Base-by-base conservation (phyloP, 2,113 vertebrate genomes). In the Colossoma macropomum region DNA sequence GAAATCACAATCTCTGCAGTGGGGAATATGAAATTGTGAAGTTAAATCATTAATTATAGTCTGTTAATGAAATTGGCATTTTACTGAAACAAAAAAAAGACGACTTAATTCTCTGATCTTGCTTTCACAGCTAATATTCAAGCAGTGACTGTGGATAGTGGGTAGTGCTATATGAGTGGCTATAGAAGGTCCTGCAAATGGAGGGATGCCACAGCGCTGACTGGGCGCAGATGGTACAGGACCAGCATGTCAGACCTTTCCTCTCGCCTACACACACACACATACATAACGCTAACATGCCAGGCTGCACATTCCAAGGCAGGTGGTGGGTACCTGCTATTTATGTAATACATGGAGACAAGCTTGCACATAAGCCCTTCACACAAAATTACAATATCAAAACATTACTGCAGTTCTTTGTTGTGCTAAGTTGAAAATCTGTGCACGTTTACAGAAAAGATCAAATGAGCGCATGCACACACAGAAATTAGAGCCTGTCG, bases 151-250 rank as follows among this genome's bases (percentile, higher is more conserved):
- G n/a, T 60, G 17, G 25, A 8, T 38, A 38, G 30, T 75, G 30
- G 12, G 34, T 21, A 75, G 59, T 8, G n/a, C 72, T 82, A 82
- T 83, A 85, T 74, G 75, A 87, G 80, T 82, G 85, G 84, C 81
- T 90, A 63, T 91, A 90, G 82, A 76, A 83, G 79, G 71, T 79
- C 76, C 19, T 72, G 68, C 80, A 81, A 48, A 85, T 90, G 88
- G 87, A 82, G 89, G 86, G 89, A 89, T 89, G 91, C 86, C 85
- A 90, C 87, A 85, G 85, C 78, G 86, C 82, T 92, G 89, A 85
- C 83, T 90, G 89, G 90, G 91, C 93, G 93, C 93, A 95, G 94
- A 95, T 94, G 94, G 94, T 87, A 87, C 86, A 90, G 88, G 89
- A 90, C 89, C 92, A 91, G 92, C 91, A 92, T 89, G 90, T 87